Conservation (phyloP, 2,797 vertebrate genomes). For the Pseudocheirus occidentalis region DNA sequence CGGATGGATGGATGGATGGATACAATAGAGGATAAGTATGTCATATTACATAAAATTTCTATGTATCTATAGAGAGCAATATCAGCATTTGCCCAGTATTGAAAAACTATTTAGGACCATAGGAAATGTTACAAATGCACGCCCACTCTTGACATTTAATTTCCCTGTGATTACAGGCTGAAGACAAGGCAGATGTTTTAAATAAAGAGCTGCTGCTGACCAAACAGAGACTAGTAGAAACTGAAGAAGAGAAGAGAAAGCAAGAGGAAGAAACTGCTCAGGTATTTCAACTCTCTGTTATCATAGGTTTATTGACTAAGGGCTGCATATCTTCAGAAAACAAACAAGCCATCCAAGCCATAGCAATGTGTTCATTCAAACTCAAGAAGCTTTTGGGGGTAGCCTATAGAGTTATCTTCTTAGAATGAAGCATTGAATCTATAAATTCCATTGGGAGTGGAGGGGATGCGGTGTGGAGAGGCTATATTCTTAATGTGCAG, state of each 20-base stretch:
- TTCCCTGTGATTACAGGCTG: constrained; percentile 86
- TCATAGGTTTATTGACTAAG: fast-evolving
- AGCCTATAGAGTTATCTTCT: neutral
- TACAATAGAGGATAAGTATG: neutral
- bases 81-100: neutral
- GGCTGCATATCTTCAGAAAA: neutral
- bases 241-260: constrained; percentile 95
- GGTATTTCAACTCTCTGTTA: constrained; percentile 81
- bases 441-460: neutral
- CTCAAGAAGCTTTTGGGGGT: neutral
- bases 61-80: neutral
- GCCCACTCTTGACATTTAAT: fast-evolving
- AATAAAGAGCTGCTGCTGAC: constrained; percentile 98
- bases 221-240: constrained; percentile 96
- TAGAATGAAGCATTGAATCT: neutral
- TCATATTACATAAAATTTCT: neutral
- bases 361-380: neutral
- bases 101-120: neutral
- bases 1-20: neutral
- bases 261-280: constrained; percentile 98
- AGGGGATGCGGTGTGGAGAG: neutral
- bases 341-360: neutral
- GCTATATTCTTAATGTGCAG: constrained; percentile 12
- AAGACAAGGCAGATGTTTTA: constrained; percentile 97
- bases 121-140: neutral